These are phyloP conservation scores for Pavo muticus DNA, from an alignment of 2,113 vertebrate species.

Conservation along the genomic window DNA sequence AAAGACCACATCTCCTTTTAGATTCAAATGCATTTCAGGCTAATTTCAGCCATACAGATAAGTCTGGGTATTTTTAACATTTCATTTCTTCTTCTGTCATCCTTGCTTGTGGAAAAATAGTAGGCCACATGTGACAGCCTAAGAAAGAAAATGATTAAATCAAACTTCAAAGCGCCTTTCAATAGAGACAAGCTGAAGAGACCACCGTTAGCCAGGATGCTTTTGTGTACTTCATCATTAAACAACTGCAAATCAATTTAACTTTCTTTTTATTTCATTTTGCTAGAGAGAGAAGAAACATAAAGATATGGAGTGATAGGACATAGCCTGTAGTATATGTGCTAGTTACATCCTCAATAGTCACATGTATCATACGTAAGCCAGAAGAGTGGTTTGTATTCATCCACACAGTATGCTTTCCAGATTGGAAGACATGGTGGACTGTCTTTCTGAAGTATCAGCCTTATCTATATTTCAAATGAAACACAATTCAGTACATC, in stretches of 20 bases:
- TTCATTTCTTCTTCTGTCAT: background rate
- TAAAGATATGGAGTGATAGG: background rate
- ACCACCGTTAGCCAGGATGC: background rate
- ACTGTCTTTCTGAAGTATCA: background rate
- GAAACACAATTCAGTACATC: background rate
- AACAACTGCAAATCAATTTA: background rate
- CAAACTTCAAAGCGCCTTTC: background rate
- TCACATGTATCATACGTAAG: background rate
- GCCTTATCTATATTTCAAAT: background rate
- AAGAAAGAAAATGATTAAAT: background rate
- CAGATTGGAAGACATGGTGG: background rate
- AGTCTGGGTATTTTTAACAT: background rate
- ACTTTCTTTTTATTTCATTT: background rate
- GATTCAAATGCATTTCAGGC: background rate
- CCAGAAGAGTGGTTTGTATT: background rate
- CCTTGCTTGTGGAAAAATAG: background rate
- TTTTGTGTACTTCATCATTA: background rate
- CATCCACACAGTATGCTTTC: background rate
- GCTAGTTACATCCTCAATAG: background rate
- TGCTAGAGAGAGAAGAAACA: background rate
- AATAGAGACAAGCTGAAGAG: background rate
- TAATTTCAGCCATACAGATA: background rate
- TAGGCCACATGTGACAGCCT: background rate
- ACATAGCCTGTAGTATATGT: background rate
- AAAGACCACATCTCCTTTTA: background rate